Percentiles rank a stretch among this genome's conserved stretches.
Evolutionary conservation across 1,140 invertebrate genomes (phyloP).

Genomic region (Calliopsis andreniformis): DNA sequence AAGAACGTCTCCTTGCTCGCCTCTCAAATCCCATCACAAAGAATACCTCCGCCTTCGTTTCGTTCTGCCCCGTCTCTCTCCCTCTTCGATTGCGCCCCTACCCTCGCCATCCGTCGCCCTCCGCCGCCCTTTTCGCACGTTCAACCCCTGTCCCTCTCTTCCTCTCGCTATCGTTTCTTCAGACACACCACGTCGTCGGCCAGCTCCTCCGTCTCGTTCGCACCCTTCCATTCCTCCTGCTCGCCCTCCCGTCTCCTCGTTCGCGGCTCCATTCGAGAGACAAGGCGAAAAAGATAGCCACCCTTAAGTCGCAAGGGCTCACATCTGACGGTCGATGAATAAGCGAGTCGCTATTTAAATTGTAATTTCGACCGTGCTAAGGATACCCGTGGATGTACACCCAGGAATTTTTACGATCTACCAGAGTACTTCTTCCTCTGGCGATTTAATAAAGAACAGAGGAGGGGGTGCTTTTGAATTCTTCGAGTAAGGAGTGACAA

Average conservation of each 20-base stretch:
- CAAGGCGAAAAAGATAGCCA: constrained; percentile 43
- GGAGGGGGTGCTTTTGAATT: no score
- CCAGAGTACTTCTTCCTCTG: background rate
- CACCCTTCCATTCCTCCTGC: background rate
- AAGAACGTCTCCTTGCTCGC: constrained; percentile 70
- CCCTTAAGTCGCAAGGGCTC: constrained; percentile 65
- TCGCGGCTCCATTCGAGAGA: background rate
- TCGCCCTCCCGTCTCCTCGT: constrained; percentile 36
- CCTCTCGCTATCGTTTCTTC: constrained; percentile 49
- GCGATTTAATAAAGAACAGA: constrained; percentile 9
- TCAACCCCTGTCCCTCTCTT: constrained; percentile 15
- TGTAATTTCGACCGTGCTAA: constrained; percentile 61
- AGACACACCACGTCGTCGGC: constrained; percentile 32
- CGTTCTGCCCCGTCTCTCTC: constrained; percentile 15
- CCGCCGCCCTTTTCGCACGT: constrained; percentile 11
- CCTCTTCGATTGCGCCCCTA: constrained; percentile 13
- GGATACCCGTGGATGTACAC: constrained; percentile 36
- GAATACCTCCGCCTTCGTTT: constrained; percentile 60
- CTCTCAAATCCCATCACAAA: constrained; percentile 77
- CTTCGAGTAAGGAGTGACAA: no score
- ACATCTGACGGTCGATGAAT: constrained; percentile 66
- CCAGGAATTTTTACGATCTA: constrained; percentile 31
- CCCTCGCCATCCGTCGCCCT: constrained; percentile 11
- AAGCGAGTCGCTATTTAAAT: constrained; percentile 69
- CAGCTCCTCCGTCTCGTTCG: constrained; percentile 3